Base-by-base conservation (phyloP, 1,140 invertebrate genomes). In the Drosophila ananassae region DNA sequence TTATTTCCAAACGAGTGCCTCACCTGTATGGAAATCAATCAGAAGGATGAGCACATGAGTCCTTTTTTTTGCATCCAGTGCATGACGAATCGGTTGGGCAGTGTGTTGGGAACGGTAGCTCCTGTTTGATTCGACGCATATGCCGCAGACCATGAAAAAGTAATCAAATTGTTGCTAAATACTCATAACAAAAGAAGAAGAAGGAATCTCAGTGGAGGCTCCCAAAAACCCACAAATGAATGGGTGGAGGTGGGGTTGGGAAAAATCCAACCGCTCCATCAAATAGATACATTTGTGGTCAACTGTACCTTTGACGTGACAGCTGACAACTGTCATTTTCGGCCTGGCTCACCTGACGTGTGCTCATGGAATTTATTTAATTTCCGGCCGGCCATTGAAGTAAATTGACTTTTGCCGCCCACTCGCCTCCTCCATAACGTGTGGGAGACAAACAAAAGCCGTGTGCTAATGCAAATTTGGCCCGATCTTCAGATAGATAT, bases 361-460 rank as follows among this genome's bases (percentile, higher is more conserved):
- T 58, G 67, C 60, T 63, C 50, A 69, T 79, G 76, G 60, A 84
- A 79, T 84, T 84, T 84, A 84, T 84, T 84, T 84, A 84, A 84
- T 84, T 84, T 84, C 80, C 80, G 80, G 62, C 62, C 53, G 71
- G 61, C 44, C 76, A 79, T 63, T 82, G 57, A 83, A 71, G 71
- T 68, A 76, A 64, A 76, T 69, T 69, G 74, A 62, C 62, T 75
- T 77, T 67, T 10, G 22, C 34, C 47, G 34, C 46, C 59, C 22
- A 30, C 67, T 34, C 66, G 37, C 58, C 53, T 62, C 9, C 48
- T 30, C 6, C 34, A 30, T 22, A 24, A 60, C 56, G 25, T 50
- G 62, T 32, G 41, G 17, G 8, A 25, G 30, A 13, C 72, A 58
- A 53, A 50, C 55, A 74, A 73, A 51, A 51, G 72, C 51, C 37